Percentiles rank a stretch among this genome's conserved stretches.
Evolutionary conservation across 2,113 vertebrate species (phyloP).

Genomic region (Prolemur simus): DNA sequence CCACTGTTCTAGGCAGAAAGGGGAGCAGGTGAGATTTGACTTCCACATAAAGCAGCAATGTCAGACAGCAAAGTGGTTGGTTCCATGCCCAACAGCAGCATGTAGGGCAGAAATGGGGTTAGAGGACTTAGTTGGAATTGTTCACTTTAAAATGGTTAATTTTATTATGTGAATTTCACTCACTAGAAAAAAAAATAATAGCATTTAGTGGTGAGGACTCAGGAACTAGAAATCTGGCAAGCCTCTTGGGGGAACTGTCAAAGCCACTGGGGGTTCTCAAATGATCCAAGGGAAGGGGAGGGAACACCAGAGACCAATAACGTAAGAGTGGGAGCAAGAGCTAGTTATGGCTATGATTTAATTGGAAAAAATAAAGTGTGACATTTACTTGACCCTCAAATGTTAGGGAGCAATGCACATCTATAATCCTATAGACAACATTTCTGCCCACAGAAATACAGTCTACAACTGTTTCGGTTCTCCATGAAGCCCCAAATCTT

Average conservation of each 20-base stretch:
- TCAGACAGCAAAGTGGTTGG: not conserved
- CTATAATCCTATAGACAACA: not conserved
- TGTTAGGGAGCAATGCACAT: not conserved
- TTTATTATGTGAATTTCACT: not conserved
- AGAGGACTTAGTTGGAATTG: not conserved
- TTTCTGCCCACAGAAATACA: not conserved
- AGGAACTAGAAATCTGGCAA: not conserved
- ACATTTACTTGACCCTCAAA: not conserved
- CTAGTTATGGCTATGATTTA: not conserved
- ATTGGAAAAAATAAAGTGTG: not conserved
- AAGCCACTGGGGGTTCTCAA: not conserved
- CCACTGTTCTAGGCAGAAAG: not conserved
- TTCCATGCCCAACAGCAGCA: not conserved
- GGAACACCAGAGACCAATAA: not conserved
- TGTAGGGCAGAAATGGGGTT: not conserved
- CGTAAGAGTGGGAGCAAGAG: not conserved
- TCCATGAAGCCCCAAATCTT: not conserved
- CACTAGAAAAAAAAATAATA: not conserved
- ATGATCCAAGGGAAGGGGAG: not conserved
- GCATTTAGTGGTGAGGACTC: not conserved
- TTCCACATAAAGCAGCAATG: not conserved
- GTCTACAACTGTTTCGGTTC: not conserved
- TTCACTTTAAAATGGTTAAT: not conserved
- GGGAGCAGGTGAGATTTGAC: not conserved
- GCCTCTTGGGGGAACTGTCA: not conserved